Evolutionary conservation across 2,113 vertebrate species (phyloP), one percentile per base, ranked within the genome.

Genomic region (Rafetus swinhoei): DNA sequence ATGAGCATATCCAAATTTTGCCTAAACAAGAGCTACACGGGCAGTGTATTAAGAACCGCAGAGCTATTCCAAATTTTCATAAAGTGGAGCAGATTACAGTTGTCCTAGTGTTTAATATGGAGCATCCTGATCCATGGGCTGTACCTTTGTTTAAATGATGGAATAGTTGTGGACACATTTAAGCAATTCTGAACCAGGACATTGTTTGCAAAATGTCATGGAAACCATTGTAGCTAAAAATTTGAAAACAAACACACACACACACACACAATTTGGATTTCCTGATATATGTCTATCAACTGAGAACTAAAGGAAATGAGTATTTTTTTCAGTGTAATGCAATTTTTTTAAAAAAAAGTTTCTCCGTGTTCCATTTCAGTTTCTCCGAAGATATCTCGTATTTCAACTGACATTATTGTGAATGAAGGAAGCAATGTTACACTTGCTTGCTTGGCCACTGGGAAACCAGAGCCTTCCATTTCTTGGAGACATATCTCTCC

Each of bases 401-500:
- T 99, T 95, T 99, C 99, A 14, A 97, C 95, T 22, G 99, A 99
- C 97, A 97, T 99, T 96, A 97, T 98, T 2, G 99, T 99, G 95
- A 99, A 99, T 10, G 99, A 99, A 98, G 99, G 99, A 82, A 99
- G 98, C 97, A 99, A 99, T 4, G 97, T 99, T 79, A 99, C 99
- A 5, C 98, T 99, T 93, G 98, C 99, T 97, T 99, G 99, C 90
- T 97, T 99, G 98, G 99, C 99, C 97, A 99, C 98, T 24, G 99
- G 99, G 82, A 99, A 99, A 93, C 99, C 99, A 14, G 99, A 99
- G 95, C 99, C 99, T 53, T 98, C 98, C 95, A 99, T 99, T 95
- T 99, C 99, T 90, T 99, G 99, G 99, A 98, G 99, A 97, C 99
- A 99, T 95, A 99, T 99, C 98, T 99, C 99, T 92, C 99, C 99